Conservation (phyloP, 1,140 invertebrate genomes). For the Heliconius congener region DNA sequence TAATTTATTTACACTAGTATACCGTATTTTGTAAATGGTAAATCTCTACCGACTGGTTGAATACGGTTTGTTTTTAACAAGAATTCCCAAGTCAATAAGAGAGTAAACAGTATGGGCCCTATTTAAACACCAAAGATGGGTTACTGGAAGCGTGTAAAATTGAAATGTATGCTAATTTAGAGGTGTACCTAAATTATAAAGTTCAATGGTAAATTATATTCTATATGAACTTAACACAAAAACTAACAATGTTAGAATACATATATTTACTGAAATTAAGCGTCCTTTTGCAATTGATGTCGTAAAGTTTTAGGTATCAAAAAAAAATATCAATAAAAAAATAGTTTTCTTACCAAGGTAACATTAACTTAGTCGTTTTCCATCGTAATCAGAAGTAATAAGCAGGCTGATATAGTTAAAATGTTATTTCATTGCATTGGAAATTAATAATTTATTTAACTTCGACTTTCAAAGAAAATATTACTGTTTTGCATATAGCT, state of each 20-base stretch:
- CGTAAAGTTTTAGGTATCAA: no score
- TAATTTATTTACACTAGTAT: constrained; percentile 31
- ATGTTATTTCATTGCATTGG: no score
- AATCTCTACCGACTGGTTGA: background rate
- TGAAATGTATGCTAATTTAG: constrained; percentile 41
- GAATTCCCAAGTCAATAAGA: constrained; percentile 64
- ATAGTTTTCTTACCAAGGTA: no score
- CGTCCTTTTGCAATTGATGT: no score
- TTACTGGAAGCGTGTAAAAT: constrained; percentile 55
- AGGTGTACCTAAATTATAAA: constrained; percentile 12
- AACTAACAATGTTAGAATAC: background rate
- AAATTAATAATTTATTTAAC: no score
- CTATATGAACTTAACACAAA: background rate
- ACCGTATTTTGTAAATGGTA: constrained; percentile 1
- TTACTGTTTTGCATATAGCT: no score
- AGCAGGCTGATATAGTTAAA: no score
- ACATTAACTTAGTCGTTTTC: no score
- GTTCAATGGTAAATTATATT: background rate
- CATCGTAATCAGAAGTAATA: no score
- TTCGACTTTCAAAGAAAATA: no score
- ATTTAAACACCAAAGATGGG: constrained; percentile 53
- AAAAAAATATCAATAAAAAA: no score
- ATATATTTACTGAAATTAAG: no score
- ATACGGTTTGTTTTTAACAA: constrained; percentile 55
- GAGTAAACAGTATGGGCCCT: constrained; percentile 54